Evolutionary conservation across 1,140 invertebrate genomes (phyloP), one percentile per base, ranked within the genome.

Genomic region (Drosophila sproati): DNA sequence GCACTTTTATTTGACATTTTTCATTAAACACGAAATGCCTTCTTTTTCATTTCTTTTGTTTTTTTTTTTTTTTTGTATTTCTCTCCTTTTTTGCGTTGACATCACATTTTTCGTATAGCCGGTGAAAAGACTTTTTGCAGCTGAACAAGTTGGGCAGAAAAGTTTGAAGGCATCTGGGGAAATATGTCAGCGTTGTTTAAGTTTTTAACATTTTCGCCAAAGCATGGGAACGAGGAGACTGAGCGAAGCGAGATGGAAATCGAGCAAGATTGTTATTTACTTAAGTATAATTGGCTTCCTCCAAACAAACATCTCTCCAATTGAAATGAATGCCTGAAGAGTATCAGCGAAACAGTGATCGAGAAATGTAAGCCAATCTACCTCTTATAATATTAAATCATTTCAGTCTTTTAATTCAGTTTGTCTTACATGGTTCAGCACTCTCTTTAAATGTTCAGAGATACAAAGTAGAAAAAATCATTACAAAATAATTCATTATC

Each of bases 1-100:
- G 85, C 83, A 88, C 83, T 88, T 88, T 88, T 88, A 88, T 88
- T 88, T 88, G 83, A 88, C 85, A 89, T 88, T 89, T 88, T 88
- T 89, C 83, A 88, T 89, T 89, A 89, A 83, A 88, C 85, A 83
- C 77, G 73, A 88, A 77, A 83, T 83, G 85, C 80, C 70, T 88
- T 82, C 68, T 51, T 61, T 70, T 52, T 74, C 32, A 37, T 35
- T 45, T 66, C 8, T 12, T 5, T 41, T 48, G 12, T 12, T 31
- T 2, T 20, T 34, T 48, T 35, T n/a, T 32, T 54, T 50, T 29
- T 45, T 34, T 31, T 28, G 10, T 6, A 47, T 57, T 48, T 12
- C 59, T 57, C 35, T n/a, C n/a, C 34, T 67, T 45, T 57, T 47
- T 8, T 80, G 78, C 74, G 82, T 86, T 82, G 82, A 88, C 82